A percentile compares a stretch with the other conserved stretches of the same genome.
phyloP scores from a whole-genome alignment of 2,113 vertebrate species.

The Herpailurus yagouaroundi region DNA sequence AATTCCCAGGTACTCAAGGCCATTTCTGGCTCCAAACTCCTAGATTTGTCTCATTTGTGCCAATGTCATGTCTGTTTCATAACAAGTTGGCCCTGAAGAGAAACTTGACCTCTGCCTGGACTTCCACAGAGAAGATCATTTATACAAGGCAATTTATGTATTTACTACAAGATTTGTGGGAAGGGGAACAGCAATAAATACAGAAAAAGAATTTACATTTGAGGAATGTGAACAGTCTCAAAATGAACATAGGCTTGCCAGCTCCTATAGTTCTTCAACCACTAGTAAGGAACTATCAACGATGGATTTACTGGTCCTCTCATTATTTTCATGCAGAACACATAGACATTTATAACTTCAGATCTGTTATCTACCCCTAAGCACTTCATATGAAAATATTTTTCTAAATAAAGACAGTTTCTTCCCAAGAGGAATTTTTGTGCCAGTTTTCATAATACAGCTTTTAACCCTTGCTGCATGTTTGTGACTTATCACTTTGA shows the following conservation, averaged over 20 bases:
- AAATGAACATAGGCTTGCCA: neutral
- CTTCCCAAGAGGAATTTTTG: neutral
- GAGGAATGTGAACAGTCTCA: neutral
- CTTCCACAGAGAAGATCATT: neutral
- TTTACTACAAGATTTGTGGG: neutral
- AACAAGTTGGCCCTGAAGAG: neutral
- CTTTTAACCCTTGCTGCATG: neutral
- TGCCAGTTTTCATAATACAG: neutral
- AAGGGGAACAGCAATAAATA: neutral
- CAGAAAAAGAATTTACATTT: neutral
- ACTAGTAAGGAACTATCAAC: neutral
- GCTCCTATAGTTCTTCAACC: neutral
- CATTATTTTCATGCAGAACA: neutral
- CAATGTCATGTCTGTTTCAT: neutral
- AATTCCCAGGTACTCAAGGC: neutral
- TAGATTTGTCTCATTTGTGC: neutral
- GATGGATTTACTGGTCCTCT: neutral
- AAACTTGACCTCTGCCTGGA: neutral
- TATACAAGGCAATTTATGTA: neutral
- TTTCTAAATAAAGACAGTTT: slow-evolving; percentile 27
- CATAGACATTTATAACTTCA: neutral
- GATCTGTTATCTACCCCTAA: neutral
- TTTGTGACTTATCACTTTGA: neutral
- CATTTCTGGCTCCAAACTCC: neutral
- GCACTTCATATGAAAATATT: neutral